phyloP scores from a whole-genome alignment of 1,140 invertebrate genomes.

The Lasaia peninsularis region DNA sequence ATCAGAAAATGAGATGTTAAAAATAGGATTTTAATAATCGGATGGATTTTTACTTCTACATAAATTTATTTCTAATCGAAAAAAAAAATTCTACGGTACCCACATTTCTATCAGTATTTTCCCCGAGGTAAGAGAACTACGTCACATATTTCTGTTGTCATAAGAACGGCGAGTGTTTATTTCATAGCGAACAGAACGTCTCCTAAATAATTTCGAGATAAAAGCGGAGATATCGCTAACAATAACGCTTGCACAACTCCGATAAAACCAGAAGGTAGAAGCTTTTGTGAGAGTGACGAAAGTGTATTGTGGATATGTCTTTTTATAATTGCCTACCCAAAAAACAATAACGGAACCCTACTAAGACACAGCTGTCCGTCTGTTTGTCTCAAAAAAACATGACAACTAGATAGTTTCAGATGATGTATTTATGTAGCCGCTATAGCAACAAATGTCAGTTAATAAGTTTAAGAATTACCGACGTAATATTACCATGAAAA shows the following conservation, averaged over 20 bases:
- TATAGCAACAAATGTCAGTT: too few relatives aligned
- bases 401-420: too few relatives aligned
- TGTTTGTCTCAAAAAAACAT: too few relatives aligned
- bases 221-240: slow-evolving; percentile 26
- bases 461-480: too few relatives aligned
- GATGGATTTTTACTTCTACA: too few relatives aligned
- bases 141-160: slow-evolving; percentile 8
- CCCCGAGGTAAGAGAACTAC: neutral
- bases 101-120: neutral
- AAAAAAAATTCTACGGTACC: neutral
- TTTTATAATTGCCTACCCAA: neutral
- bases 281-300: slow-evolving; percentile 11
- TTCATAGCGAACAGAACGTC: slow-evolving; percentile 38
- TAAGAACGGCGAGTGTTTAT: slow-evolving; percentile 36
- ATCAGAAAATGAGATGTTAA: too few relatives aligned
- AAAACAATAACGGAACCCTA: too few relatives aligned
- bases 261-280: slow-evolving; percentile 45
- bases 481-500: too few relatives aligned
- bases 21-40: too few relatives aligned
- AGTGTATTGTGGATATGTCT: neutral
- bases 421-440: too few relatives aligned
- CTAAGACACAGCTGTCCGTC: too few relatives aligned
- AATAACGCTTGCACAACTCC: slow-evolving; percentile 29
- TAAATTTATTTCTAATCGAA: too few relatives aligned
- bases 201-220: slow-evolving; percentile 50